These are phyloP conservation scores for Eumacrocentrus americanus DNA, from an alignment of 2,888 invertebrate genomes.

Conservation along the genomic window DNA sequence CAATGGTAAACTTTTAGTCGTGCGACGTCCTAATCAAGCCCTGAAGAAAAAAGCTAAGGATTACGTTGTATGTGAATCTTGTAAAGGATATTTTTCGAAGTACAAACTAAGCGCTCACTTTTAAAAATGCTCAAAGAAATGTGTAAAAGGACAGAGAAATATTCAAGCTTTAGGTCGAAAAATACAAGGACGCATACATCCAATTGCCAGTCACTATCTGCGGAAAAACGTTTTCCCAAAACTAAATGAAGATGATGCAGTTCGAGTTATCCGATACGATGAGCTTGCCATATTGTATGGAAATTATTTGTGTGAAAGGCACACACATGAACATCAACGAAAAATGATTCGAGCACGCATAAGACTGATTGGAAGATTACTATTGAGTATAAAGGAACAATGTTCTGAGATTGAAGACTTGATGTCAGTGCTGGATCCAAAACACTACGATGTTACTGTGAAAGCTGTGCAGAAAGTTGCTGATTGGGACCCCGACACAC, in stretches of 20 bases:
- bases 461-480: slow-evolving; percentile 18
- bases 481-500: slow-evolving; percentile 8
- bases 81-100: slow-evolving; percentile 20
- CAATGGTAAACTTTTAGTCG: slow-evolving; percentile 14
- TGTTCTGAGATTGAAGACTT: slow-evolving; percentile 25
- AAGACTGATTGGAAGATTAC: slow-evolving; percentile 27
- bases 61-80: slow-evolving; percentile 18
- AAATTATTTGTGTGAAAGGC: slow-evolving; percentile 22
- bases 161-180: slow-evolving; percentile 11
- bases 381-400: slow-evolving; percentile 16
- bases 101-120: slow-evolving; percentile 18
- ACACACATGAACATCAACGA: slow-evolving; percentile 13
- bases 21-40: slow-evolving; percentile 19
- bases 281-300: slow-evolving; percentile 25
- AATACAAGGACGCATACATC: slow-evolving; percentile 17
- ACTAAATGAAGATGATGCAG: slow-evolving; percentile 23
- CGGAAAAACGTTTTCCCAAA: slow-evolving; percentile 20
- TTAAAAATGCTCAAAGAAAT: slow-evolving; percentile 7
- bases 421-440: slow-evolving; percentile 11
- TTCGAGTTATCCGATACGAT: slow-evolving; percentile 22
- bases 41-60: slow-evolving; percentile 10
- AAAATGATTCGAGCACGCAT: slow-evolving; percentile 23
- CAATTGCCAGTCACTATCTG: slow-evolving; percentile 13
- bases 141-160: background rate
- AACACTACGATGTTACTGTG: slow-evolving; percentile 11